phyloP scores from a whole-genome alignment of 2,888 invertebrate species.

The Lepidonotus clava region DNA sequence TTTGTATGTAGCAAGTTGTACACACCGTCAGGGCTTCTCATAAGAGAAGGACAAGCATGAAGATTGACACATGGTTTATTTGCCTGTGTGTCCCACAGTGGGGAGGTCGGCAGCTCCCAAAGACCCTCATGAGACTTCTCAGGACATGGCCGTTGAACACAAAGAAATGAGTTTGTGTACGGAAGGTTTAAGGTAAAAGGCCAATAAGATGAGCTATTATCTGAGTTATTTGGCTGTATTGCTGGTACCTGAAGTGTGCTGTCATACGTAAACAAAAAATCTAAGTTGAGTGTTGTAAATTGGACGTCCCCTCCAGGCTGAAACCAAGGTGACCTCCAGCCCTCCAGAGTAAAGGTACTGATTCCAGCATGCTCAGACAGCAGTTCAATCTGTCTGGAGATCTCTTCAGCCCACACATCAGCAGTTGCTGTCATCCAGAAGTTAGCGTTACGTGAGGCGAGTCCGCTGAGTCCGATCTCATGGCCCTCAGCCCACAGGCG shows the following conservation, averaged over 20 bases:
- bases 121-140: neutral
- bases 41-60: neutral
- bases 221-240: neutral
- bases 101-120: constrained; percentile 23
- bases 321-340: constrained; percentile 5
- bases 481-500: constrained; percentile 27
- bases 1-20: constrained; percentile 19
- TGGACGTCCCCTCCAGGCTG: constrained; percentile 8
- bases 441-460: neutral
- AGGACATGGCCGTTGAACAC: neutral
- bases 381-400: neutral
- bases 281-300: neutral
- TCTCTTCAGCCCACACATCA: neutral
- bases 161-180: neutral
- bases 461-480: constrained; percentile 15
- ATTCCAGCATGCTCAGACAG: constrained; percentile 8
- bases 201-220: neutral
- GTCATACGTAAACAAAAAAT: neutral
- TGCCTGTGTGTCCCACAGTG: neutral
- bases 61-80: neutral
- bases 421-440: constrained; percentile 16
- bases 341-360: neutral
- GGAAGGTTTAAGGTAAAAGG: constrained; percentile 33
- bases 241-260: neutral
- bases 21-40: neutral